Conservation (phyloP, 2,797 vertebrate species). For the Columba guinea region DNA sequence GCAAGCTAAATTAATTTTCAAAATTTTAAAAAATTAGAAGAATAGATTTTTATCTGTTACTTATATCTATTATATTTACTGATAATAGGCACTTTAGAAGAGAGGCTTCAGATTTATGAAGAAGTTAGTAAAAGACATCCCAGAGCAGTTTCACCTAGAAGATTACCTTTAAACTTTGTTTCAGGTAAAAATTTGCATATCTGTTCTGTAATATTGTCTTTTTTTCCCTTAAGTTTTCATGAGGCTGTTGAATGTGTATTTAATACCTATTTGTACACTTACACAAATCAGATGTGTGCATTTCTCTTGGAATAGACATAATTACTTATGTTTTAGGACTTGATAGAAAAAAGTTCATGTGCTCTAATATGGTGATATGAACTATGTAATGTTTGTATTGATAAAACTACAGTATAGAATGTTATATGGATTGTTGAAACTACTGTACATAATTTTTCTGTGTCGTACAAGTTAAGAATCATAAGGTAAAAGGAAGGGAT, state of each 20-base stretch:
- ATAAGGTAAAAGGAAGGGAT: not conserved
- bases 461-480: not conserved
- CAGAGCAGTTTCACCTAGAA: slow-evolving; percentile 81
- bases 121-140: slow-evolving; percentile 81
- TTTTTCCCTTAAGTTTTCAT: not conserved
- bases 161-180: slow-evolving; percentile 82
- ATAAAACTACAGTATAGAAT: not conserved
- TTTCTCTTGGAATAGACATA: not conserved
- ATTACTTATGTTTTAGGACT: not conserved
- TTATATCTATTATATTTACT: slow-evolving; percentile 71
- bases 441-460: not conserved
- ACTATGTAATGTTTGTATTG: not conserved
- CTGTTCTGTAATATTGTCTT: slow-evolving; percentile 32
- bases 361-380: accelerated
- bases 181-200: slow-evolving; percentile 76
- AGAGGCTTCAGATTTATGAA: slow-evolving; percentile 82
- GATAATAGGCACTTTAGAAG: slow-evolving; percentile 79
- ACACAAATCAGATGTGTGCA: not conserved
- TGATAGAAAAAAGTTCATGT: not conserved
- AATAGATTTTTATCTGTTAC: slow-evolving; percentile 46
- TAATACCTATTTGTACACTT: not conserved
- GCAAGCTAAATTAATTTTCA: not conserved
- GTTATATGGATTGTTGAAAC: not conserved
- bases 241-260: not conserved
- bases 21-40: not conserved